These are phyloP conservation scores for Elmis aenea DNA, from an alignment of 2,888 invertebrate genomes.

Conservation along the genomic window DNA sequence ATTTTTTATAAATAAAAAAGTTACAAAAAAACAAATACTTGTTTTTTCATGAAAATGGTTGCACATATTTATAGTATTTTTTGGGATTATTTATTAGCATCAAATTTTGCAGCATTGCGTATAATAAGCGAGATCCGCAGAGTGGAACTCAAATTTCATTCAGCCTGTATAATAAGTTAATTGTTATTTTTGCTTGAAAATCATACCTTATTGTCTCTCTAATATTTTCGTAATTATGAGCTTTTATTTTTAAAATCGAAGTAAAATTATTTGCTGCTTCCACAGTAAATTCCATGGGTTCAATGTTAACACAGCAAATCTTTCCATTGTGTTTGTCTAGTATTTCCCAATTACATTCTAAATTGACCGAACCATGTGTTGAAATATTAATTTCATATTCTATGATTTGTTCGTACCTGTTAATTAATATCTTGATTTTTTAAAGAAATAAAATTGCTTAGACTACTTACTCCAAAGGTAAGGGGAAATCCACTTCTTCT, in stretches of 20 bases:
- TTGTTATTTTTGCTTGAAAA: too few species aligned
- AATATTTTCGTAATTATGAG: constrained; percentile 9
- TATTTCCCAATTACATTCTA: constrained; percentile 17
- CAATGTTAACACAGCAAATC: constrained; percentile 1
- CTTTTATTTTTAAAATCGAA: constrained; percentile 10
- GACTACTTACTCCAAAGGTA: constrained; percentile 11
- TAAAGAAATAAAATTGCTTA: too few species aligned
- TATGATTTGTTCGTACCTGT: constrained; percentile 1
- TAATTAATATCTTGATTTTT: too few species aligned
- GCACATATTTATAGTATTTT: too few species aligned
- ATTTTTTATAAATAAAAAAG: too few species aligned
- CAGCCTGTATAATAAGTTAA: too few species aligned
- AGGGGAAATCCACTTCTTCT: constrained; percentile 13
- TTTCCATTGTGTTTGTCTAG: constrained; percentile 3
- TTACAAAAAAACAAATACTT: too few species aligned
- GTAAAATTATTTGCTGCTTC: constrained; percentile 1
- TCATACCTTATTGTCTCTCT: constrained; percentile 16
- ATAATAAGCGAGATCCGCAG: too few species aligned
- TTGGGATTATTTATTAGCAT: too few species aligned
- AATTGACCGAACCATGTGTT: constrained; percentile 5
- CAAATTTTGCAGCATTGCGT: too few species aligned
- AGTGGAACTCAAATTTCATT: too few species aligned
- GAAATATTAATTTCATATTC: constrained; percentile 11
- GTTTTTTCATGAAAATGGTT: too few species aligned
- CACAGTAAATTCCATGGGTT: constrained; percentile 13